phyloP scores from a whole-genome alignment of 2,113 vertebrate species.

The Abramis brama region DNA sequence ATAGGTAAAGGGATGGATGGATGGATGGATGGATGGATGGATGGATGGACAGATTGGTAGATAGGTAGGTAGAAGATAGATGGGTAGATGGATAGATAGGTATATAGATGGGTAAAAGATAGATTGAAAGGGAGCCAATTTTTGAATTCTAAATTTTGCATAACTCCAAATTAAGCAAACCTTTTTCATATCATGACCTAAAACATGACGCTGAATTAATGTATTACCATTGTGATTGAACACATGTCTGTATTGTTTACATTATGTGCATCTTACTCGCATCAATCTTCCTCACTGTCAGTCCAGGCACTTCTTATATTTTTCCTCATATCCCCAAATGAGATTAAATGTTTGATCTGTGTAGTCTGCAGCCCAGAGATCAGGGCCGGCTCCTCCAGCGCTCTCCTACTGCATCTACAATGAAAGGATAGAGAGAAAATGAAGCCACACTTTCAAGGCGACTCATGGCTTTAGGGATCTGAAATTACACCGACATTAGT shows the following conservation, averaged over 20 bases:
- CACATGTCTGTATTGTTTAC: neutral
- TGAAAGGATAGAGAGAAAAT: slow-evolving; percentile 54
- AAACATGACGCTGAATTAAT: neutral
- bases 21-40: no score
- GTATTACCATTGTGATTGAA: neutral
- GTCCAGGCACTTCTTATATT: slow-evolving; percentile 48
- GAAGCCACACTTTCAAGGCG: slow-evolving; percentile 52
- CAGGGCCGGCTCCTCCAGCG: slow-evolving; percentile 24
- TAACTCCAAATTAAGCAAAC: neutral
- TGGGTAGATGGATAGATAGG: neutral
- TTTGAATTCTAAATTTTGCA: neutral
- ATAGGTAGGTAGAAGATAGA: neutral
- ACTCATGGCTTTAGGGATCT: slow-evolving; percentile 49
- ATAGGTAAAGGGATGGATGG: neutral
- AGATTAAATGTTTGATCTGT: slow-evolving; percentile 68
- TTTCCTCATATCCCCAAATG: slow-evolving; percentile 63
- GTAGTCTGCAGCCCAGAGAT: slow-evolving; percentile 53
- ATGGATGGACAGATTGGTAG: no score
- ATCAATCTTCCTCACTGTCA: neutral
- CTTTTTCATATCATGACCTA: neutral
- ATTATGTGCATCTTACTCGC: neutral
- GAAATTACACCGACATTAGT: slow-evolving; percentile 63
- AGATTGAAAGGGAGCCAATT: neutral
- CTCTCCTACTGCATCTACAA: slow-evolving; percentile 53
- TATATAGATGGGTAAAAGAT: no score